Evolutionary conservation across 2,113 vertebrate species (phyloP).

Genomic region (Steatornis caripensis): DNA sequence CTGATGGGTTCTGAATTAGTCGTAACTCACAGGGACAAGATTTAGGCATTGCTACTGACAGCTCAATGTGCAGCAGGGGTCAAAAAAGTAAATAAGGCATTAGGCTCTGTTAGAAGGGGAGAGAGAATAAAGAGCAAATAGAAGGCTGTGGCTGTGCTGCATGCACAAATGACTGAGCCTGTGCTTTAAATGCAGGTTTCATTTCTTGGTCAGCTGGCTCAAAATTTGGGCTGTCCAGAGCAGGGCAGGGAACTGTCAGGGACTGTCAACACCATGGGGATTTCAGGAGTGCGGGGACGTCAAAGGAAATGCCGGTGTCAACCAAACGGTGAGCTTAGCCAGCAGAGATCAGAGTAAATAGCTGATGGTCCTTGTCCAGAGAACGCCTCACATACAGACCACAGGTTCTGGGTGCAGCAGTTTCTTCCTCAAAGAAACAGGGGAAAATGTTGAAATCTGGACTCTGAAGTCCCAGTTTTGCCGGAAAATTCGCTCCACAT

Average conservation of each 20-base stretch:
- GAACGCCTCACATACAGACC: neutral
- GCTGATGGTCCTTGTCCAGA: neutral
- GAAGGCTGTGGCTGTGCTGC: neutral
- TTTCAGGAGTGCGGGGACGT: neutral
- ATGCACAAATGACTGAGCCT: neutral
- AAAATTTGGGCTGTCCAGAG: neutral
- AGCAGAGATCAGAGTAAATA: rapidly evolving
- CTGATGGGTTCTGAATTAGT: slow-evolving; percentile 56
- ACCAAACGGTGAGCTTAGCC: neutral
- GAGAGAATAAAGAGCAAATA: neutral
- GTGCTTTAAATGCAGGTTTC: neutral
- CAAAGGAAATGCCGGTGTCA: neutral
- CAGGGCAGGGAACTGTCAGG: neutral
- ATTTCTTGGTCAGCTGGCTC: neutral
- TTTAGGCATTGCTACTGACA: slow-evolving; percentile 37
- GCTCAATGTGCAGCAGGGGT: slow-evolving; percentile 56
- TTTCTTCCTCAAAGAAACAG: neutral
- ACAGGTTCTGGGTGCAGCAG: neutral
- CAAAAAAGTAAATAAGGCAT: slow-evolving; percentile 59
- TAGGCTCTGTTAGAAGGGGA: neutral
- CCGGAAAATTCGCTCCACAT: neutral
- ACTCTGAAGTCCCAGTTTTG: neutral
- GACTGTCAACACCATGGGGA: rapidly evolving
- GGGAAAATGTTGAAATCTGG: neutral
- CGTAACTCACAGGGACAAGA: slow-evolving; percentile 19